Evolutionary conservation across 2,113 vertebrate species (phyloP).

Genomic region (Morone chrysops): DNA sequence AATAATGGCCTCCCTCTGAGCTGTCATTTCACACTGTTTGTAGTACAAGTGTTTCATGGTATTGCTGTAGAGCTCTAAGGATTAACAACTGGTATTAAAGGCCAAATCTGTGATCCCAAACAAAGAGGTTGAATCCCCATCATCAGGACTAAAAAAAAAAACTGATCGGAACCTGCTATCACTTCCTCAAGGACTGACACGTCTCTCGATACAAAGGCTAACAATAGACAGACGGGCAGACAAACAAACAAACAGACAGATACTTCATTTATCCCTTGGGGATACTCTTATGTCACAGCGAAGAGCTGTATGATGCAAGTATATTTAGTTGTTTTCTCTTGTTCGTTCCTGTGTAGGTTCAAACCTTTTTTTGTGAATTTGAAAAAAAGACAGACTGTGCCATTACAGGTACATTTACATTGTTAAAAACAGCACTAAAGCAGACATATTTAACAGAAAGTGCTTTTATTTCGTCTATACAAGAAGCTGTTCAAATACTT

Average conservation of each 20-base stretch:
- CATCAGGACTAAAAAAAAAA: background rate
- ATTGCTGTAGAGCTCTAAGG: background rate
- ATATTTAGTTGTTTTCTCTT: background rate
- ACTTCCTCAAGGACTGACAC: background rate
- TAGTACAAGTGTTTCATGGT: background rate
- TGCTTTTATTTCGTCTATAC: background rate
- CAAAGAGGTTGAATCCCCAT: background rate
- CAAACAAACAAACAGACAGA: background rate
- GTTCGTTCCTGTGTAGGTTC: background rate
- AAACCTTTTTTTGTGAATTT: background rate
- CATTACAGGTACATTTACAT: background rate
- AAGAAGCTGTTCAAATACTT: background rate
- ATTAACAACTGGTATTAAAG: constrained; percentile 2
- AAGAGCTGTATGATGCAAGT: no score
- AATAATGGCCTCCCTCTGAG: background rate
- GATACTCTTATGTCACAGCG: no score
- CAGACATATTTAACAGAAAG: background rate
- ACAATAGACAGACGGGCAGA: no score
- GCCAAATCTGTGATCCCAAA: background rate
- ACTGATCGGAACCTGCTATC: background rate
- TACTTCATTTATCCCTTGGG: no score
- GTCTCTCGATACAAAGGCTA: background rate
- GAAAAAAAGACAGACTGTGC: background rate
- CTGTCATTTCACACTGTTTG: constrained; percentile 5
- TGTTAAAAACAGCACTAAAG: background rate